Conservation (phyloP, 2,113 vertebrate species). For the Desmodus rotundus region DNA sequence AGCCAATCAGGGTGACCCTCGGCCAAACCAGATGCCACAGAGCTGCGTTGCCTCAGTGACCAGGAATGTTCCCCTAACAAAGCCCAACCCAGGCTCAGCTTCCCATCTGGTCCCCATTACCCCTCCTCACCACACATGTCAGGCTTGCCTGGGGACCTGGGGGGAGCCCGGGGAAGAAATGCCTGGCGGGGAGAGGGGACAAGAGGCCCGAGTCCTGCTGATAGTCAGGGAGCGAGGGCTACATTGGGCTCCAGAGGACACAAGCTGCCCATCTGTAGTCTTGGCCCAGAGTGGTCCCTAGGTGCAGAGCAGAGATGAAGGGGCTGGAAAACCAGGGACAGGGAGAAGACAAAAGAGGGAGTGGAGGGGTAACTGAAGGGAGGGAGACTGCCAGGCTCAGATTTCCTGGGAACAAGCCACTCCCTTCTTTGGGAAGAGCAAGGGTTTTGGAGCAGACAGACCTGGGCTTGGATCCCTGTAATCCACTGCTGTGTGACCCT, state of each 20-base stretch:
- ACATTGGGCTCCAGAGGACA: not conserved
- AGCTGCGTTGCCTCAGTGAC: conserved; percentile 50
- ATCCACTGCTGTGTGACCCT: not conserved
- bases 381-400: not conserved
- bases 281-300: not conserved
- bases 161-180: not conserved
- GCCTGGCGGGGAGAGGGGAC: not conserved
- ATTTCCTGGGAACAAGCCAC: not conserved
- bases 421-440: not conserved
- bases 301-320: not conserved
- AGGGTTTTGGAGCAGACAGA: not conserved
- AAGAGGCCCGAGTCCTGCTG: not conserved
- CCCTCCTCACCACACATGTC: not conserved
- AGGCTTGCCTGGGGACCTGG: not conserved
- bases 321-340: not conserved
- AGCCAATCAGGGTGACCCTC: not conserved
- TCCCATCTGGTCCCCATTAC: conserved; percentile 34
- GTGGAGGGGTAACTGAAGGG: fast-evolving
- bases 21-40: not conserved
- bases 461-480: not conserved
- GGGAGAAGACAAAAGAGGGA: not conserved
- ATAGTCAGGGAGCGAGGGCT: not conserved
- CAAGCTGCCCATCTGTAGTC: not conserved
- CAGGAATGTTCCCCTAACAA: conserved; percentile 46
- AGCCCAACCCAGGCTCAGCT: conserved; percentile 31